These are phyloP conservation scores for Orius insidiosus DNA, from an alignment of 1,140 invertebrate genomes.

Conservation along the genomic window DNA sequence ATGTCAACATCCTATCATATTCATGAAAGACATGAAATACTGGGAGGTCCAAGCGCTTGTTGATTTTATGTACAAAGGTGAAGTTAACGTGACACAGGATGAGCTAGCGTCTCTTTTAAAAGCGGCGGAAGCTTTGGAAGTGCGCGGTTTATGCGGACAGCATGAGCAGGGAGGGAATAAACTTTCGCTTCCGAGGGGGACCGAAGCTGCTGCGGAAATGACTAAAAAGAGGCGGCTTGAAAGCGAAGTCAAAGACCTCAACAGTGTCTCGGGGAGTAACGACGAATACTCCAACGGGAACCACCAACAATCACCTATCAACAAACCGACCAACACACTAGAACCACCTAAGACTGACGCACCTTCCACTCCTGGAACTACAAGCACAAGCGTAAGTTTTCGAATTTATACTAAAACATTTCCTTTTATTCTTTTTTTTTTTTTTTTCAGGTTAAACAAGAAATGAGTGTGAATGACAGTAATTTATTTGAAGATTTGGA, in stretches of 20 bases:
- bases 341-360: conserved; percentile 2
- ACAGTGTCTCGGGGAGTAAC: neutral
- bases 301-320: too few species aligned
- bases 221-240: conserved; percentile 13
- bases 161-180: conserved; percentile 13
- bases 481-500: conserved; percentile 16
- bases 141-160: conserved; percentile 38
- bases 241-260: conserved; percentile 9
- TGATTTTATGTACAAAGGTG: conserved; percentile 75
- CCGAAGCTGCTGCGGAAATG: conserved; percentile 7
- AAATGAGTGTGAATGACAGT: conserved; percentile 12
- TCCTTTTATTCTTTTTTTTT: too few species aligned
- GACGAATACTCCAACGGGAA: neutral
- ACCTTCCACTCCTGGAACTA: conserved; percentile 1
- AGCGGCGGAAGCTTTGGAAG: conserved; percentile 63
- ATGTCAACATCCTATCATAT: conserved; percentile 69
- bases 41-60: conserved; percentile 54
- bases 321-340: neutral
- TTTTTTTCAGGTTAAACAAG: conserved; percentile 16
- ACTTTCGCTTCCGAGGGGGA: conserved; percentile 11
- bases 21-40: conserved; percentile 59
- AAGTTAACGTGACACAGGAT: conserved; percentile 68
- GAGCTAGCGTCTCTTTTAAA: conserved; percentile 57
- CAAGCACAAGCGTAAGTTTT: neutral
- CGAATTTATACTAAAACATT: neutral